Conservation (phyloP, 2,113 vertebrate genomes). For the Pelecanoides urinatrix region DNA sequence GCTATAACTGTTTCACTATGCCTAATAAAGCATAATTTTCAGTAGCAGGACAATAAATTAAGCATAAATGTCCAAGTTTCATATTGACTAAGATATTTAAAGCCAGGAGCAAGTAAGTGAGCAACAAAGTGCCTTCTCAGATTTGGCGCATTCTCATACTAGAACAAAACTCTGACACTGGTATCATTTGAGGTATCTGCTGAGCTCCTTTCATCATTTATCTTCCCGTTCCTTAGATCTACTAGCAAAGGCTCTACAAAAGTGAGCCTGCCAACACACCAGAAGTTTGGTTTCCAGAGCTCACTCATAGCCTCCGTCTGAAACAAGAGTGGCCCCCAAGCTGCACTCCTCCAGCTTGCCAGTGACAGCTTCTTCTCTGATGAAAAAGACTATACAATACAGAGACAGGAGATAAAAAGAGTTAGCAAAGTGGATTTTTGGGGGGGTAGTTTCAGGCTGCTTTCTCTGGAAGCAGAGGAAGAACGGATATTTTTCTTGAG, state of each 20-base stretch:
- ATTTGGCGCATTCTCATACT: background rate
- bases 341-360: background rate
- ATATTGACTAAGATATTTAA: background rate
- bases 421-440: background rate
- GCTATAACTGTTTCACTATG: background rate
- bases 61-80: background rate
- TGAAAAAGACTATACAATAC: constrained; percentile 12
- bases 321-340: background rate
- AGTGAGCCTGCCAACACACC: background rate
- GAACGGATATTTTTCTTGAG: background rate
- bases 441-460: background rate
- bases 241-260: background rate
- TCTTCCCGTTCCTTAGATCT: background rate
- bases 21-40: background rate
- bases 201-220: constrained; percentile 14
- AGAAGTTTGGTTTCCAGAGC: background rate
- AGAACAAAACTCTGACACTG: background rate
- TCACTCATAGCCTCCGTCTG: background rate
- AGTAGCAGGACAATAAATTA: background rate
- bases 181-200: background rate
- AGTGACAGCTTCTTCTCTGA: background rate
- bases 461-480: background rate
- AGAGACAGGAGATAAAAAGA: constrained; percentile 36
- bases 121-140: background rate
- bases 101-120: background rate